Conservation (phyloP, 1,140 invertebrate genomes). For the Metopolophium dirhodum region DNA sequence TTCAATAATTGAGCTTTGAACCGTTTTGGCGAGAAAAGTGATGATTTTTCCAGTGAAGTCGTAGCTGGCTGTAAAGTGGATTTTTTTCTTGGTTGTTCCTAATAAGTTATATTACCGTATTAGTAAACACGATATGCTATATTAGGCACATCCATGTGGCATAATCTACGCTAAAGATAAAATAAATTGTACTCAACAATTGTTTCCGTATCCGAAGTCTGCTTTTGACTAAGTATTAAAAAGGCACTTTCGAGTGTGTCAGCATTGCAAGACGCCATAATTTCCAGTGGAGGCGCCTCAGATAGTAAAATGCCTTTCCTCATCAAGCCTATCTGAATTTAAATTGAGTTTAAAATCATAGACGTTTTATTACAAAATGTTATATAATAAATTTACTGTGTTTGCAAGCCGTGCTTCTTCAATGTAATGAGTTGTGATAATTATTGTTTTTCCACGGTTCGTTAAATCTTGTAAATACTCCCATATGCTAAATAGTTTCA, state of each 20-base stretch:
- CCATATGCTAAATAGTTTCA: constrained; percentile 68
- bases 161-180: neutral
- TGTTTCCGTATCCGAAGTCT: constrained; percentile 5
- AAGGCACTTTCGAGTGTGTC: constrained; percentile 70
- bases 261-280: constrained; percentile 65
- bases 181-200: neutral
- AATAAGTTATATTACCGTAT: neutral
- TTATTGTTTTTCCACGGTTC: constrained; percentile 63
- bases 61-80: neutral
- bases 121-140: neutral
- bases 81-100: neutral
- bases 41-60: constrained; percentile 32
- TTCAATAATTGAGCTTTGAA: constrained; percentile 86
- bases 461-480: constrained; percentile 68
- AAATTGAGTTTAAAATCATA: neutral
- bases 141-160: no score
- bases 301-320: constrained; percentile 69
- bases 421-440: constrained; percentile 73
- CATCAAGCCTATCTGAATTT: constrained; percentile 69
- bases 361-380: neutral
- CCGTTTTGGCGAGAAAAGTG: constrained; percentile 54
- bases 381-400: constrained; percentile 61
- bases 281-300: constrained; percentile 66
- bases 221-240: constrained; percentile 65
- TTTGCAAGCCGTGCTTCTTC: constrained; percentile 69